A percentile compares a stretch with the other conserved stretches of the same genome.
These are phyloP conservation scores for Coendou prehensilis DNA, from an alignment of 2,797 vertebrate genomes.

Conservation along the genomic window DNA sequence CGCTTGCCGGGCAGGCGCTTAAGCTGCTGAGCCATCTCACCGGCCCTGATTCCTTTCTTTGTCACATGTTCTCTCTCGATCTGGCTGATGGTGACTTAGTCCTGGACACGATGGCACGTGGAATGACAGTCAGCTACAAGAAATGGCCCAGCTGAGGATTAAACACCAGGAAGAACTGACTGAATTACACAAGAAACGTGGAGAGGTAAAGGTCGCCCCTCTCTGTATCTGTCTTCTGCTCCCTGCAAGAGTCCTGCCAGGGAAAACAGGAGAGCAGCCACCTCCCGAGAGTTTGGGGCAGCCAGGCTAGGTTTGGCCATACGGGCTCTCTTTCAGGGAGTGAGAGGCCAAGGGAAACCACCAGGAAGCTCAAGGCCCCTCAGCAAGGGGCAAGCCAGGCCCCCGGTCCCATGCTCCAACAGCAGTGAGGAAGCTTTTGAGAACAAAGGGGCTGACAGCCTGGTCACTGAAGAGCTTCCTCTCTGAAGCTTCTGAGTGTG, in stretches of 20 bases:
- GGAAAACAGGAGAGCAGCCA: rapidly evolving
- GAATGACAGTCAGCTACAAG: slow-evolving; percentile 93
- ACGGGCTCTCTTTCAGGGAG: neutral
- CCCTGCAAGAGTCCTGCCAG: no score
- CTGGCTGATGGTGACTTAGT: slow-evolving; percentile 85
- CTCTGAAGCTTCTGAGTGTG: neutral
- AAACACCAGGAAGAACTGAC: slow-evolving; percentile 98
- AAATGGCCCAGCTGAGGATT: slow-evolving; percentile 96
- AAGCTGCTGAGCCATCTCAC: no score
- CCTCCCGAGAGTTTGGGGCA: neutral
- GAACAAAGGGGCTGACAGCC: neutral
- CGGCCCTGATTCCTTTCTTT: neutral
- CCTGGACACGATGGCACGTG: slow-evolving; percentile 90
- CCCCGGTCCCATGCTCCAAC: neutral
- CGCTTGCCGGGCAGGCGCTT: no score
- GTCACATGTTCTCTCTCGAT: neutral
- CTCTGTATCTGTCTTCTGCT: neutral
- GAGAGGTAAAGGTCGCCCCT: slow-evolving; percentile 91
- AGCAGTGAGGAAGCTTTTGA: neutral
- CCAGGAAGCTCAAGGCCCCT: neutral
- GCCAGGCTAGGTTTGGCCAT: neutral
- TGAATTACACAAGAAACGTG: slow-evolving; percentile 97
- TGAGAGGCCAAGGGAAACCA: neutral
- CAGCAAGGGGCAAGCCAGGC: neutral
- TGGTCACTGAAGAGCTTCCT: neutral